phyloP scores from a whole-genome alignment of 2,888 invertebrate genomes.

The Cataglyphis altisquamis region DNA sequence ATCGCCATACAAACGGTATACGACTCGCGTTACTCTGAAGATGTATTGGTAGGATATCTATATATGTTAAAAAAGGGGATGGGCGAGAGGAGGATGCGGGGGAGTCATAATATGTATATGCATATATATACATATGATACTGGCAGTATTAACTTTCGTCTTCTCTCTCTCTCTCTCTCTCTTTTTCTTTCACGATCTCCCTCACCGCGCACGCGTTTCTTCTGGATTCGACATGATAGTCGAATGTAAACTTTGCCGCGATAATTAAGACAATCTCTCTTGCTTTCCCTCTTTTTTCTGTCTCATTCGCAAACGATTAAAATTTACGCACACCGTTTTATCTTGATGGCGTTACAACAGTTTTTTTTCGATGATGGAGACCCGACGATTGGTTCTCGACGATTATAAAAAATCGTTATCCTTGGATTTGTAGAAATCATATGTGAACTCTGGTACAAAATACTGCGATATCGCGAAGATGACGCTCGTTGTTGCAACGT shows the following conservation, averaged over 20 bases:
- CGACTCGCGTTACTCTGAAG: conserved; percentile 63
- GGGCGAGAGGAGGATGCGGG: conserved; percentile 17
- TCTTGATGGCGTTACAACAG: conserved; percentile 6
- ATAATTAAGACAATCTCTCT: conserved; percentile 50
- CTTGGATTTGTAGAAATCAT: background rate
- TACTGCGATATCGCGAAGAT: background rate
- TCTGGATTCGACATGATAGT: conserved; percentile 23
- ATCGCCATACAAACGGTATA: conserved; percentile 65
- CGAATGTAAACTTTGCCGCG: conserved; percentile 43
- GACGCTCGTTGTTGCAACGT: background rate
- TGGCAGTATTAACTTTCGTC: conserved; percentile 79
- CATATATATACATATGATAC: conserved; percentile 80
- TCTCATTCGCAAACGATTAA: conserved; percentile 33
- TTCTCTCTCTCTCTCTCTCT: conserved; percentile 1
- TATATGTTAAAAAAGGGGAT: conserved; percentile 66
- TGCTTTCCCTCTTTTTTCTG: background rate
- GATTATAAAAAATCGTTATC: background rate
- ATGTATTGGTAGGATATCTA: conserved; percentile 61
- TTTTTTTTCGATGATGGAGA: conserved; percentile 2
- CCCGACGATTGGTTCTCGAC: background rate
- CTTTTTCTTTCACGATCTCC: background rate
- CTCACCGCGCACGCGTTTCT: conserved; percentile 39
- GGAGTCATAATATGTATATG: conserved; percentile 70
- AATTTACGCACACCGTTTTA: conserved; percentile 40
- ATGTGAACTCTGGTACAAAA: conserved; percentile 33